Base-by-base conservation (phyloP, 1,140 invertebrate species). In the Wasmannia auropunctata region DNA sequence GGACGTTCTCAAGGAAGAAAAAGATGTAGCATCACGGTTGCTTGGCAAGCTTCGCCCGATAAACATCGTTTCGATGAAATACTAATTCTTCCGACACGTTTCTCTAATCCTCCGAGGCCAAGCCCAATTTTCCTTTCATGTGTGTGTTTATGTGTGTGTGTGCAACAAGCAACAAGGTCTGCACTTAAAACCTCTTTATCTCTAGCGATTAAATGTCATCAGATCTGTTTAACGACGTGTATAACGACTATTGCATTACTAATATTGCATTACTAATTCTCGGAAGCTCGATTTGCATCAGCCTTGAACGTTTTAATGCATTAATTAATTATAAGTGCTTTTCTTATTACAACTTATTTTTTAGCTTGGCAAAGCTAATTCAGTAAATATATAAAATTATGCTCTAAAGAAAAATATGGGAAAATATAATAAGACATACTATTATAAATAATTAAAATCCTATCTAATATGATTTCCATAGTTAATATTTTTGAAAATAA, bases 51-150 rank as follows among this genome's bases (percentile, higher is more conserved):
- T 83, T 60, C 56, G 37, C 37, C 0, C 40, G 28, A 19, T 87
- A 91, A 90, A 65, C 65, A 67, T 46, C 51, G 49, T n/a, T n/a
- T n/a, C 72, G 37, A 70, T 75, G 65, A 86, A 91, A 91, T 91
- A 90, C 87, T 91, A 91, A 90, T 91, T 88, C 80, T 60, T 58
- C 74, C 60, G 16, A 86, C 77, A 67, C 22, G 86, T 58, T 56
- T 31, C 37, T 63, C 34, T 77, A 87, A 91, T 91, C 85, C 28
- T 83, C 54, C 58, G 46, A 62, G 31, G 63, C 46, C 67, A 72
- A 81, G 51, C 51, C 67, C 14, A 56, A 49, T 37, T 81, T 72
- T 74, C n/a, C 34, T 49, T 31, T 46, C 22, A 19, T 63, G 7
- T 81, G n/a, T n/a, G n/a, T n/a, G n/a, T n/a, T n/a, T n/a, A n/a